Conservation (phyloP, 2,113 vertebrate species). For the Leucopsar rothschildi region DNA sequence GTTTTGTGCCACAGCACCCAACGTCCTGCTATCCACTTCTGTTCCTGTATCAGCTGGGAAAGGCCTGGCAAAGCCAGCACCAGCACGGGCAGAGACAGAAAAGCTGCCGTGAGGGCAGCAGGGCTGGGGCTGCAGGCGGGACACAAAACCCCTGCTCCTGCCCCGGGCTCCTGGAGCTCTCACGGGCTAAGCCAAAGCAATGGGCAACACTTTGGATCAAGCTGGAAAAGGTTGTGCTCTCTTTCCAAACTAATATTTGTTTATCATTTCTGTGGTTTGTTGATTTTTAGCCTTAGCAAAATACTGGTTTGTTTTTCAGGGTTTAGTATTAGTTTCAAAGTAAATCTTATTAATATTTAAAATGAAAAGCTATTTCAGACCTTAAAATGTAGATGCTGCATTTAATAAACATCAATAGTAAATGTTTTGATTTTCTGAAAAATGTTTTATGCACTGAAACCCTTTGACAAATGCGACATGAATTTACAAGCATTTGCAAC, state of each 20-base stretch:
- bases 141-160: accelerated
- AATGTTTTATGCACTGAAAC: not conserved
- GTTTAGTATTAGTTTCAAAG: not conserved
- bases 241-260: not conserved
- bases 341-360: not conserved
- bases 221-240: not conserved
- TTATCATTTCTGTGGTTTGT: not conserved
- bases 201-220: accelerated
- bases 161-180: accelerated
- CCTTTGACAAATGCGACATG: not conserved
- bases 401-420: not conserved
- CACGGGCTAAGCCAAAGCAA: not conserved
- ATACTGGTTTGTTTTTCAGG: not conserved
- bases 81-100: not conserved
- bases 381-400: not conserved
- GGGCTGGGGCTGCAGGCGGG: not conserved
- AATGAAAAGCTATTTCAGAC: not conserved
- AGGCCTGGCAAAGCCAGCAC: accelerated
- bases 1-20: not conserved
- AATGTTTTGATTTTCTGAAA: not conserved
- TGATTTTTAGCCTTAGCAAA: not conserved
- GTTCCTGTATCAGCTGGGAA: accelerated
- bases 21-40: accelerated
- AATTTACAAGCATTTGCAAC: not conserved
- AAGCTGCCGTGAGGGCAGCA: accelerated